phyloP scores from a whole-genome alignment of 2,888 invertebrate species.

The Marasmarcha lunaedactyla region DNA sequence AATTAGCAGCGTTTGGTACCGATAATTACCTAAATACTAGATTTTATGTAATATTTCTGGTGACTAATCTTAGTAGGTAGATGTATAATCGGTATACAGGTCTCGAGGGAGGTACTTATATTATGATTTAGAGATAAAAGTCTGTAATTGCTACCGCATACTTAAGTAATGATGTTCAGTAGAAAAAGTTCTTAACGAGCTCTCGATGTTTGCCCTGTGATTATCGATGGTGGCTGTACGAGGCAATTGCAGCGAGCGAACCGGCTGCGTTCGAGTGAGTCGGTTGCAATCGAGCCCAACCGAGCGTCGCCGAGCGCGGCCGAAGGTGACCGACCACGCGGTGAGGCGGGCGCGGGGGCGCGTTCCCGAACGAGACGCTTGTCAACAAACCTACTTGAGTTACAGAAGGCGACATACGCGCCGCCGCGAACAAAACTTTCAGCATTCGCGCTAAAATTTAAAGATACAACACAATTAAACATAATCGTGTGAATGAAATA shows the following conservation, averaged over 20 bases:
- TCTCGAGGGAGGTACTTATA: no score
- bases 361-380: constrained; percentile 55
- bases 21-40: no score
- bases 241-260: constrained; percentile 8
- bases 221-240: constrained; percentile 12
- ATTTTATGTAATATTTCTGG: no score
- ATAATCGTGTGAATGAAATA: not conserved
- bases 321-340: constrained; percentile 23
- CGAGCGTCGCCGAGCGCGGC: constrained; percentile 14
- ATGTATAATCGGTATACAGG: no score
- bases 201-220: no score
- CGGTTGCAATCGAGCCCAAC: constrained; percentile 21
- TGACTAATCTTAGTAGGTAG: no score
- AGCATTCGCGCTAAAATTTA: constrained; percentile 9
- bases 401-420: constrained; percentile 29
- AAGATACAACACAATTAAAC: not conserved
- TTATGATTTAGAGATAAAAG: constrained; percentile 10
- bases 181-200: no score
- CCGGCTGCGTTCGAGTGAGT: not conserved
- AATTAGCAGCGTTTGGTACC: no score
- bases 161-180: no score
- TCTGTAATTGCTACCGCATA: no score
- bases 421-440: constrained; percentile 30
- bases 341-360: not conserved
- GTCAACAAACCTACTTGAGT: constrained; percentile 59